A percentile compares a stretch with the other conserved stretches of the same genome.
These are phyloP conservation scores for Papilio polytes DNA, from an alignment of 1,140 invertebrate genomes.

Conservation along the genomic window DNA sequence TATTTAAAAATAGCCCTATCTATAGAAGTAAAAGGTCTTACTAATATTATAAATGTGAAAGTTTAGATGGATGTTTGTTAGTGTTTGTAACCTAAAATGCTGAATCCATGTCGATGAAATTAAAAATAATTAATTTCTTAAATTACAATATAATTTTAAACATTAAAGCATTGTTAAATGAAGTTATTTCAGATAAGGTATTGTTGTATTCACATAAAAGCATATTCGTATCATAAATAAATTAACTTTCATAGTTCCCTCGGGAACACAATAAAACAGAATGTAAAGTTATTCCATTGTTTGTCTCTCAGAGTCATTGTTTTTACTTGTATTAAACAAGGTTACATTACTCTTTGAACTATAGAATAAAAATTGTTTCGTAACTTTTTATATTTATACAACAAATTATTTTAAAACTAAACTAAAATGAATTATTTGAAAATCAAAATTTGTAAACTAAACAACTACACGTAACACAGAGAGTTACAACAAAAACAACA, in stretches of 20 bases:
- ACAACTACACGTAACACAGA: not conserved
- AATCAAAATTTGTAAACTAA: not conserved
- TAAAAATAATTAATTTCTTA: not conserved
- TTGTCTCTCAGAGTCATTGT: not conserved
- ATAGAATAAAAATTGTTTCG: not conserved
- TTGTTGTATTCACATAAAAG: conserved; percentile 8
- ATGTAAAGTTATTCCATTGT: conserved; percentile 25
- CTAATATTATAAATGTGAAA: too few relatives aligned
- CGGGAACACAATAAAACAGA: not conserved
- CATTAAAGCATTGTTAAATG: not conserved
- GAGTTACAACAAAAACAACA: not conserved
- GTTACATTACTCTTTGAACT: not conserved
- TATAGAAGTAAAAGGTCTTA: too few relatives aligned
- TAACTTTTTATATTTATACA: too few relatives aligned
- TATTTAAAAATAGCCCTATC: too few relatives aligned
- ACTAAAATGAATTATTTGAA: too few relatives aligned
- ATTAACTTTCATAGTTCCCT: conserved; percentile 13
- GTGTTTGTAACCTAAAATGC: too few relatives aligned
- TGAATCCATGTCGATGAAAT: too few relatives aligned
- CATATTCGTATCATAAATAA: conserved; percentile 4
- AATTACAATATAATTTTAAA: not conserved
- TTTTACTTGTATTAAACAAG: conserved; percentile 11
- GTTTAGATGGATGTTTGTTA: too few relatives aligned
- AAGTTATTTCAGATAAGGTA: conserved; percentile 1
- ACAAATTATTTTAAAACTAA: too few relatives aligned